Evolutionary conservation across 1,140 invertebrate genomes (phyloP).

Genomic region (Calycopis cecrops): DNA sequence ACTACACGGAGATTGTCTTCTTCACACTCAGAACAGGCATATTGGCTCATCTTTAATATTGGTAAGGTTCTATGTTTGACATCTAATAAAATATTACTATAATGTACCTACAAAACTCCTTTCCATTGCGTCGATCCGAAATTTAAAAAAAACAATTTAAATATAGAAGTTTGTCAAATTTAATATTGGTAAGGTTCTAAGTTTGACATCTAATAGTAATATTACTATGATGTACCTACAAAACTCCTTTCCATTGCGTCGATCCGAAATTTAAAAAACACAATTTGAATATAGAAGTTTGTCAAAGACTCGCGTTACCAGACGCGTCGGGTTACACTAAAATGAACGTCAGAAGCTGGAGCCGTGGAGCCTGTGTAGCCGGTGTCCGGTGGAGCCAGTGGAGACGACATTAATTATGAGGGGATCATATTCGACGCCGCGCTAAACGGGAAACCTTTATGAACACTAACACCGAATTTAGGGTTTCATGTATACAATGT

Average conservation of each 20-base stretch:
- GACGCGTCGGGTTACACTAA: constrained; percentile 42
- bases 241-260: neutral
- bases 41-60: too few relatives aligned
- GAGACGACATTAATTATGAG: constrained; percentile 17
- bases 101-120: neutral
- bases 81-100: too few relatives aligned
- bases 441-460: constrained; percentile 18
- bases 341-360: constrained; percentile 39
- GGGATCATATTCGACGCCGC: constrained; percentile 13
- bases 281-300: neutral
- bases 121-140: neutral
- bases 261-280: neutral
- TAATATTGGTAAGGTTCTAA: too few relatives aligned
- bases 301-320: constrained; percentile 7
- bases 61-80: too few relatives aligned
- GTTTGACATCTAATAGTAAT: too few relatives aligned
- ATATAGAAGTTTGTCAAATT: constrained; percentile 2
- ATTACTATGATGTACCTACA: neutral
- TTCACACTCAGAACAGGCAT: too few relatives aligned
- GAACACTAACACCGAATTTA: constrained; percentile 9
- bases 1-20: too few relatives aligned
- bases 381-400: constrained; percentile 12
- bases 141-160: neutral
- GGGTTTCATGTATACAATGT: neutral
- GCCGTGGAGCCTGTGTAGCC: constrained; percentile 4